Evolutionary conservation across 2,113 vertebrate species (phyloP).

Genomic region (Rhynchomys soricoides): DNA sequence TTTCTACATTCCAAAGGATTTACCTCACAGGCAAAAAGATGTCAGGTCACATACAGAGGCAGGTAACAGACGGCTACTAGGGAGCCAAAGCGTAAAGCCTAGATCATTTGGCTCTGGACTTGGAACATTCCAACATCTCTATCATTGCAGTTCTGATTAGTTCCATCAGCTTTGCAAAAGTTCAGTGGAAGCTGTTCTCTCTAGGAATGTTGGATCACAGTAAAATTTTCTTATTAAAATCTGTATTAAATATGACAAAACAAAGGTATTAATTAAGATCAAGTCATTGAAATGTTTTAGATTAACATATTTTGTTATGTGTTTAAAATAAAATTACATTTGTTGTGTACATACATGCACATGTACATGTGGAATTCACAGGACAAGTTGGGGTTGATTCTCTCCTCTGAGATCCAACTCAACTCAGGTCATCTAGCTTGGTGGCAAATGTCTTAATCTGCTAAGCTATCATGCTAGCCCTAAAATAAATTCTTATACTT

Average conservation of each 20-base stretch:
- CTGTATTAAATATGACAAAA: neutral
- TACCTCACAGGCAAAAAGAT: neutral
- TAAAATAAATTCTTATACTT: neutral
- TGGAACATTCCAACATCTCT: neutral
- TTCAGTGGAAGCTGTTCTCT: neutral
- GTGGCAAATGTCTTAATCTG: neutral
- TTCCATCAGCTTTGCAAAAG: neutral
- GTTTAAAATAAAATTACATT: neutral
- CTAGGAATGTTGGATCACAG: neutral
- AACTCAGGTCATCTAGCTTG: neutral
- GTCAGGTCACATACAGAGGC: neutral
- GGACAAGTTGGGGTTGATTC: neutral
- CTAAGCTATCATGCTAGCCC: neutral
- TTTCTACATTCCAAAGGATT: too few species aligned
- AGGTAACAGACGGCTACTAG: neutral
- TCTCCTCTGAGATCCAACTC: neutral
- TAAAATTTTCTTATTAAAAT: neutral
- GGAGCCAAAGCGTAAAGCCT: neutral
- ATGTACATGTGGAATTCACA: neutral
- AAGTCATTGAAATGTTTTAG: neutral
- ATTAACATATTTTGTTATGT: neutral
- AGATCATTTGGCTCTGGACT: neutral
- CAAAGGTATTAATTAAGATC: neutral
- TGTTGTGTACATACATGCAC: neutral
- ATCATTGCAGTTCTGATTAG: neutral